Evolutionary conservation across 2,888 invertebrate genomes (phyloP), one percentile per base, ranked within the genome.

Genomic region (Timema podura): DNA sequence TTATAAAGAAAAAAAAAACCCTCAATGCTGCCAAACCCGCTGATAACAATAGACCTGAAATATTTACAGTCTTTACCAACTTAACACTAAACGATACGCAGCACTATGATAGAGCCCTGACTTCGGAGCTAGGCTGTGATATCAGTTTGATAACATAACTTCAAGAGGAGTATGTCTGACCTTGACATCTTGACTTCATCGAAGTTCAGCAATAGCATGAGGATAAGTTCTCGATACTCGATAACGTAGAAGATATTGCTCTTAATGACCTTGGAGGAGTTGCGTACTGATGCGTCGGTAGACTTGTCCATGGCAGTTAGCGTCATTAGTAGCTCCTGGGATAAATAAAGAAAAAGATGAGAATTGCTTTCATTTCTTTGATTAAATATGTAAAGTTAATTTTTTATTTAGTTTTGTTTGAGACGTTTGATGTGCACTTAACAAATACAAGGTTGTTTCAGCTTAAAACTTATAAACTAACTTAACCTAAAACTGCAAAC

Each of bases 191-290:
- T 91, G 76, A 87, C 83, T 78, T 95, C 92, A 79, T 96, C 91
- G 82, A 90, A 98, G 77, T 88, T 89, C 75, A 91, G 85, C 77
- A 97, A 83, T 75, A 95, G 87, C 67, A 88, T 87, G 70, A 95
- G 83, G 77, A 95, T 88, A 75, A 95, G 89, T 82, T 98, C 98
- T 74, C 98, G 87, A 81, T 97, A 97, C 82, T 98, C 98, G 76
- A 93, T 85, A 64, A 96, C 91, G 82, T 98, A 98, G 82, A 98
- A 95, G 74, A 95, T 88, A 81, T 93, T 94, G 81, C 92, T 91
- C 82, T 96, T 92, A 75, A 98, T 89, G 76, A 95, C 91, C 82
- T 89, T 90, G 57, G 95, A 90, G 15, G 93, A 91, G 69, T 92
- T 91, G 75, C 87, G 85, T 1, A 96, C 90, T 45, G 86, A 85